These are phyloP conservation scores for Melanotaenia trifasciata DNA, from an alignment of 2,797 vertebrate genomes.

Conservation along the genomic window DNA sequence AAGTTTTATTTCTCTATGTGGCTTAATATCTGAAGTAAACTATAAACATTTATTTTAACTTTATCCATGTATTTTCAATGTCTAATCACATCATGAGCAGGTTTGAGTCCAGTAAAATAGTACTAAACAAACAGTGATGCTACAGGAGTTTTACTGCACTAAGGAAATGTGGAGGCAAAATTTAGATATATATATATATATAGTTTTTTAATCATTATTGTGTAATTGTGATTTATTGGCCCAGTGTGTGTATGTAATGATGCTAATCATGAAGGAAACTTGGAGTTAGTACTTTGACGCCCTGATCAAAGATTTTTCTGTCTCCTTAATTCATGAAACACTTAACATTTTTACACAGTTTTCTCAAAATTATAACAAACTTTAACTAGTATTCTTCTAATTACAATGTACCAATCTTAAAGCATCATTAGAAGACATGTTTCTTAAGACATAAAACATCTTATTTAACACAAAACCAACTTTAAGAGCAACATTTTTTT, in stretches of 20 bases:
- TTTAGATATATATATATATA: neutral
- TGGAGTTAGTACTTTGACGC: neutral
- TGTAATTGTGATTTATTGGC: neutral
- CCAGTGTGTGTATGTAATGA: neutral
- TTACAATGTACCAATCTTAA: neutral
- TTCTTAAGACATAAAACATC: neutral
- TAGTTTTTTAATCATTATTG: neutral
- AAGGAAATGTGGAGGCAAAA: neutral
- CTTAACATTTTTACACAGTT: neutral
- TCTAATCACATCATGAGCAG: no score
- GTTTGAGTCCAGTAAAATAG: no score
- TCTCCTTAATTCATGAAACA: neutral
- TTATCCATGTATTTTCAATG: no score
- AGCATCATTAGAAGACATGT: no score
- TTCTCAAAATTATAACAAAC: neutral
- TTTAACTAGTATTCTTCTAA: neutral
- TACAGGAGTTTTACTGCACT: no score
- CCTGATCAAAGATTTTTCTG: neutral
- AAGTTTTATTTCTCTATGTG: slow-evolving; percentile 4
- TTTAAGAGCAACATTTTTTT: neutral
- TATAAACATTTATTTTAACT: no score
- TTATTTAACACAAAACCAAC: neutral
- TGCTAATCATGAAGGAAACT: neutral
- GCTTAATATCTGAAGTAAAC: no score
- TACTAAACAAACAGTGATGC: no score